A percentile compares a stretch with the other conserved stretches of the same genome.
These are phyloP conservation scores for Chitala chitala DNA, from an alignment of 2,113 vertebrate species.

Conservation along the genomic window DNA sequence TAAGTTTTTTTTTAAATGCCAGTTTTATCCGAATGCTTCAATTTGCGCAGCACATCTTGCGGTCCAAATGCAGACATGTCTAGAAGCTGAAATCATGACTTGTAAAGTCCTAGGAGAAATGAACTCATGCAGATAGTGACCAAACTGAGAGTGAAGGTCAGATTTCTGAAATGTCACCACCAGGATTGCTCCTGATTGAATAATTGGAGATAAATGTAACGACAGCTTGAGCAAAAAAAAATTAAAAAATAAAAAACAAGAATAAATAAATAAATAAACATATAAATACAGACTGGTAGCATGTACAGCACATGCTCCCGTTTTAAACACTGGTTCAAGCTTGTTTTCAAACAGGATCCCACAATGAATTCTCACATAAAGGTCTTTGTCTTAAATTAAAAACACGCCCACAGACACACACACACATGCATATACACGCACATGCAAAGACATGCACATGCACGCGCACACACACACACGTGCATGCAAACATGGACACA, in stretches of 20 bases:
- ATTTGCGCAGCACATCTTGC: constrained; percentile 34
- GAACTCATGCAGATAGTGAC: constrained; percentile 59
- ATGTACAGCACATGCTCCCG: neutral
- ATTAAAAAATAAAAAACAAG: no score
- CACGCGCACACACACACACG: neutral
- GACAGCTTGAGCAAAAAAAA: constrained; percentile 53
- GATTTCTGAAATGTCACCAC: constrained; percentile 64
- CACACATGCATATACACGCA: constrained; percentile 1
- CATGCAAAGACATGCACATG: constrained; percentile 1
- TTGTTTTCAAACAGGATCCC: neutral
- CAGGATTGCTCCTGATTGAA: constrained; percentile 57
- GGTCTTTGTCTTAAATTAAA: constrained; percentile 1
- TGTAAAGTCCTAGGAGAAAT: constrained; percentile 61
- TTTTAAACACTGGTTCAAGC: neutral
- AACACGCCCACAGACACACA: neutral
- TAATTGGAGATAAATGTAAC: constrained; percentile 47
- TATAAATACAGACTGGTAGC: constrained; percentile 9
- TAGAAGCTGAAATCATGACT: constrained; percentile 53
- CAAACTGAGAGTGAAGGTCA: constrained; percentile 59
- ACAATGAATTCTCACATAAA: neutral
- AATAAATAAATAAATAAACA: no score
- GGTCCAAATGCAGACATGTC: constrained; percentile 42
- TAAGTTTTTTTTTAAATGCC: constrained; percentile 30
- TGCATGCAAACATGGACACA: constrained; percentile 3
- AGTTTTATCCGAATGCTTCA: no score